Base-by-base conservation (phyloP, 2,888 invertebrate genomes). In the Pachycephus smyrnensis region DNA sequence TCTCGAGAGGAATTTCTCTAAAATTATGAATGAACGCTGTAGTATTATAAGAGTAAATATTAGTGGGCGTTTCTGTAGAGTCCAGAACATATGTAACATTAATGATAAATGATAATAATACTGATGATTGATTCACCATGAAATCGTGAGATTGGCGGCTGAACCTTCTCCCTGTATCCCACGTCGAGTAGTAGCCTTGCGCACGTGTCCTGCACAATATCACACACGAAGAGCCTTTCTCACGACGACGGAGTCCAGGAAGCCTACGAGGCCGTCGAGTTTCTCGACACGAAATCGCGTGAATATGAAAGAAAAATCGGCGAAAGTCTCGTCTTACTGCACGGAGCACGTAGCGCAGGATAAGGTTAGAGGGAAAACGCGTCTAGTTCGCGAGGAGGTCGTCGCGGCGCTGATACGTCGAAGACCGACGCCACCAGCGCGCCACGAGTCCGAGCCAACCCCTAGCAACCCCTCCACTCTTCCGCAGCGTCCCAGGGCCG, bases 371-470 rank as follows among this genome's bases (percentile, higher is more conserved):
- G 81, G 82, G 80, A 81, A 82, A 82, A 82, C 84, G 80, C 68
- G 79, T 84, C 79, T 85, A 84, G 86, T 86, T 85, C 85, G 77
- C 78, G 79, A 80, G 80, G 84, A 84, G 86, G 82, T 81, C 89
- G 88, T 82, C 83, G 86, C 84, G 88, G 89, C 90, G 89, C 90
- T 88, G 84, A 71, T 74, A 79, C 75, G 40, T 81, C 84, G 80
- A 80, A 84, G 85, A 81, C 80, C 86, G 80, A 83, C 84, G 84
- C 84, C 79, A 81, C 82, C 80, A 86, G 80, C 81, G 71, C 84
- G 83, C 79, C 79, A 79, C 81, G 77, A 78, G 73, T 76, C 69
- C 76, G 82, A 74, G 32, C 71, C 71, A 33, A 31, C 32, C 33
- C 71, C 71, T 6, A 71, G 71, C 71, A 71, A 68, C 76, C 77